Conservation (phyloP, 2,888 invertebrate species). For the Lysandra bellargus region DNA sequence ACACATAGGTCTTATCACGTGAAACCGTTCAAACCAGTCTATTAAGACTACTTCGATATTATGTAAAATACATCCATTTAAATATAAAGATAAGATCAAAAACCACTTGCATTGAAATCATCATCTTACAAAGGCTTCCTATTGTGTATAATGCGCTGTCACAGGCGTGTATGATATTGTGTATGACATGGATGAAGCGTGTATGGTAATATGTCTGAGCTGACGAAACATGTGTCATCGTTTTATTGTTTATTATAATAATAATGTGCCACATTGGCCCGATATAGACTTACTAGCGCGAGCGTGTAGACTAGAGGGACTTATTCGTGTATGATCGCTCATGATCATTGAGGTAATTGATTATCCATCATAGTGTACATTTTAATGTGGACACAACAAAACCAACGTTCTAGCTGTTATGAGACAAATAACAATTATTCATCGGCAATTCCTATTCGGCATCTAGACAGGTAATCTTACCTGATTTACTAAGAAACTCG, state of each 20-base stretch:
- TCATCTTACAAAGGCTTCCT: conserved; percentile 8
- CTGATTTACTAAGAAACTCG: too few relatives aligned
- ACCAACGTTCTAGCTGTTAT: too few relatives aligned
- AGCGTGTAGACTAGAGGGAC: too few relatives aligned
- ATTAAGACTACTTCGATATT: background rate
- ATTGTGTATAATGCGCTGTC: conserved; percentile 10
- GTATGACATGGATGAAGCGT: conserved; percentile 55
- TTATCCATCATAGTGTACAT: too few relatives aligned
- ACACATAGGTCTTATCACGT: conserved; percentile 71
- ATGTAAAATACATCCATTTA: conserved; percentile 12
- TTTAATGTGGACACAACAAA: too few relatives aligned
- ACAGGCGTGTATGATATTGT: background rate
- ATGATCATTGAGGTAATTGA: too few relatives aligned
- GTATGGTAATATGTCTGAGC: conserved; percentile 71
- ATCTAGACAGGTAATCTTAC: too few relatives aligned
- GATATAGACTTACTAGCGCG: too few relatives aligned
- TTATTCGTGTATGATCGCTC: too few relatives aligned
- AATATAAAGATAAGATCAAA: background rate
- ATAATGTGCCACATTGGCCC: conserved; percentile 45
- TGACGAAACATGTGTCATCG: conserved; percentile 69
- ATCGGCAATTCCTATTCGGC: too few relatives aligned
- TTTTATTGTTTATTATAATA: conserved; percentile 57
- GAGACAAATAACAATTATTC: too few relatives aligned
- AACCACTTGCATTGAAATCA: conserved; percentile 16
- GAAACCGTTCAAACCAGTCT: conserved; percentile 46